Evolutionary conservation across 2,113 vertebrate genomes (phyloP).

Genomic region (Ceyx cyanopectus): DNA sequence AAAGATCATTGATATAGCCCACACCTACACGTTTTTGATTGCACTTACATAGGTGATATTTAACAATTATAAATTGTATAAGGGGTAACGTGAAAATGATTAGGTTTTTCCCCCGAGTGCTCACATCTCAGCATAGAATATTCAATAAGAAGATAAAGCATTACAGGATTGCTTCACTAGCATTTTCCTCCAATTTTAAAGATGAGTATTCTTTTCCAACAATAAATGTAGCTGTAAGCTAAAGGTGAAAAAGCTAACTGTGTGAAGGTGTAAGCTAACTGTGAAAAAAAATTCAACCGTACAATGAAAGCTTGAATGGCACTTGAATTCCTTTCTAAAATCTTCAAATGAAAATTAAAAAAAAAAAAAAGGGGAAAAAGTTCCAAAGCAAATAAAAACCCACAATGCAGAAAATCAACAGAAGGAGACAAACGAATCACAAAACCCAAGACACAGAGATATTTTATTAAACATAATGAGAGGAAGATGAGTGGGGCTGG

Average conservation of each 20-base stretch:
- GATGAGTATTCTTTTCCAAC: background rate
- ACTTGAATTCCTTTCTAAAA: background rate
- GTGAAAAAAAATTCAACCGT: background rate
- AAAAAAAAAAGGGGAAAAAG: background rate
- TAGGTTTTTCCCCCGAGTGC: background rate
- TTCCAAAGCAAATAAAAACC: background rate
- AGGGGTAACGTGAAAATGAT: background rate
- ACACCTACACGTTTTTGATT: background rate
- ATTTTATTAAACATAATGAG: background rate
- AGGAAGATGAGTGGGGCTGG: background rate
- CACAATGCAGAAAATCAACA: background rate
- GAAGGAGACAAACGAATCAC: background rate
- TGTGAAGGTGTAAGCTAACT: background rate
- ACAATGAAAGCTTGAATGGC: background rate
- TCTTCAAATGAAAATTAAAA: no score
- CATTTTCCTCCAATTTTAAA: background rate
- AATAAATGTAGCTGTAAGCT: background rate
- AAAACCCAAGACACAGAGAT: rapidly evolving
- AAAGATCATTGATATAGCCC: background rate
- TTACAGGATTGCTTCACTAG: background rate
- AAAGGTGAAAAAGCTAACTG: background rate
- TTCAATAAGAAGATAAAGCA: background rate
- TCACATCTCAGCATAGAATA: background rate
- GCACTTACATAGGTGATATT: rapidly evolving
- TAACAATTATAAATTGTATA: background rate